Conservation (phyloP, 1,140 invertebrate species). For the Papilio aristodemus region DNA sequence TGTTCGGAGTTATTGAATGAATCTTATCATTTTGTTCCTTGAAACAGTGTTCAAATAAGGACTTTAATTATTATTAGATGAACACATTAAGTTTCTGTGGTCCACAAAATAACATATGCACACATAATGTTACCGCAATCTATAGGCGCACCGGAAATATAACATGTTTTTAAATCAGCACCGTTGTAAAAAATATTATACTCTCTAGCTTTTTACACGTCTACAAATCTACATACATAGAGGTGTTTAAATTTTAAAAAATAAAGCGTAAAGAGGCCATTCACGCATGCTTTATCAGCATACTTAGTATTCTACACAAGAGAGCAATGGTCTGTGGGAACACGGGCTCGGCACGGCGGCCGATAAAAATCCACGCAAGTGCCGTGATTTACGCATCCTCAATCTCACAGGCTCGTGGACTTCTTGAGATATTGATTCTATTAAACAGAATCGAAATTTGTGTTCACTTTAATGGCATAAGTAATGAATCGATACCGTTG, state of each 20-base stretch:
- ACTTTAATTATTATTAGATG: too few relatives aligned
- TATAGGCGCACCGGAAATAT: background rate
- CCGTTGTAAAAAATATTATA: background rate
- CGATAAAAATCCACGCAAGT: constrained; percentile 29
- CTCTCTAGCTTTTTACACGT: background rate
- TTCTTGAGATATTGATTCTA: constrained; percentile 7
- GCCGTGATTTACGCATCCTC: constrained; percentile 28
- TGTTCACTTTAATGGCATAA: background rate
- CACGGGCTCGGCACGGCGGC: background rate
- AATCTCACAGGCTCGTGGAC: background rate
- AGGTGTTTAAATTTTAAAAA: constrained; percentile 1
- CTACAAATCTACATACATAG: background rate
- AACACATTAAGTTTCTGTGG: background rate
- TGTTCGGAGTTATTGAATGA: too few relatives aligned
- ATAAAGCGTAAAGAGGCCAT: constrained; percentile 12
- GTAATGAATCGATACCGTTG: background rate
- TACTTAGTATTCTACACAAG: constrained; percentile 22
- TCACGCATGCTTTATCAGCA: constrained; percentile 15
- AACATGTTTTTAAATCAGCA: background rate
- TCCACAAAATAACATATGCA: background rate
- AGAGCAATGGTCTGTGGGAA: constrained; percentile 20
- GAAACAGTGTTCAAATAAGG: too few relatives aligned
- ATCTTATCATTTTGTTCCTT: too few relatives aligned
- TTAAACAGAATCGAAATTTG: background rate
- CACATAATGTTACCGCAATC: background rate